Conservation (phyloP, 2,113 vertebrate species). For the Gymnobelideus leadbeateri region DNA sequence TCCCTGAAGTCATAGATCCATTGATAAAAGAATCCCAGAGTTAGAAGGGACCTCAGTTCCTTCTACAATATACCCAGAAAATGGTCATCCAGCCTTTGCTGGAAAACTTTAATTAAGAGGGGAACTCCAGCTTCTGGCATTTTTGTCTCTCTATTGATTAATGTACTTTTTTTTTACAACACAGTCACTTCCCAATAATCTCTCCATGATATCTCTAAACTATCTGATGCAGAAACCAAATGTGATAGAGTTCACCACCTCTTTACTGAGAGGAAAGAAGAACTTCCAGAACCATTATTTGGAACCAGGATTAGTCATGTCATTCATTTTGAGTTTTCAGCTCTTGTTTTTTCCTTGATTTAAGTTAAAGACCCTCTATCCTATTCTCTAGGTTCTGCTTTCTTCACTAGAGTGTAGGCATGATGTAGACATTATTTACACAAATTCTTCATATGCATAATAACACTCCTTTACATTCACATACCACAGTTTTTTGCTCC, state of each 20-base stretch:
- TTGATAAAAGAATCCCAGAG: background rate
- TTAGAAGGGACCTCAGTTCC: background rate
- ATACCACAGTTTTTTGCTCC: background rate
- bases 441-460: background rate
- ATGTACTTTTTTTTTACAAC: background rate
- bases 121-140: background rate
- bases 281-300: background rate
- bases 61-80: background rate
- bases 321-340: background rate
- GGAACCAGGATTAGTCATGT: background rate
- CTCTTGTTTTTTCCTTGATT: background rate
- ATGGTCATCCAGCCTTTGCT: background rate
- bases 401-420: background rate
- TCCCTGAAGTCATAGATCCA: background rate
- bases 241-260: too few relatives aligned
- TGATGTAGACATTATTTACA: background rate
- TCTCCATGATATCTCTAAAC: background rate
- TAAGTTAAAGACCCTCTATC: background rate
- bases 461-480: background rate
- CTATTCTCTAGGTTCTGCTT: background rate
- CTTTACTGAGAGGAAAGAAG: too few relatives aligned
- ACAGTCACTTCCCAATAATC: background rate
- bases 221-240: background rate
- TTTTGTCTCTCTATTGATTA: background rate
- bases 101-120: background rate